A percentile compares a stretch with the other conserved stretches of the same genome.
phyloP scores from a whole-genome alignment of 2,797 vertebrate genomes.

The Harpagifer antarcticus region DNA sequence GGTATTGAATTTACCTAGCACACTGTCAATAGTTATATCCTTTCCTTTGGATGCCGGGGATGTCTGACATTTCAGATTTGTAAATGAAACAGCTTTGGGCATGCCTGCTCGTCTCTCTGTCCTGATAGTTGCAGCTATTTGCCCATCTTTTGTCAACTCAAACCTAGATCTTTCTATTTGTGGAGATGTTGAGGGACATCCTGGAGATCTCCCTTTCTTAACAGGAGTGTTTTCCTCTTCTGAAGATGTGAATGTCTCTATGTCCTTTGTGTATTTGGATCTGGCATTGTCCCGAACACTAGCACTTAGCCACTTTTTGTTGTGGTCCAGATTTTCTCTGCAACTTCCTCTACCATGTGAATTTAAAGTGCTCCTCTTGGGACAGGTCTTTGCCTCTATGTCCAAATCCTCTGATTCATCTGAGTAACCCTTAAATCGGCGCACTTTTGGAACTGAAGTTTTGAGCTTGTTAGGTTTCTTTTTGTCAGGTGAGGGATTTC shows the following conservation, averaged over 20 bases:
- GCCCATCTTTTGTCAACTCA: background rate
- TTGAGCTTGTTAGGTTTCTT: slow-evolving; percentile 40
- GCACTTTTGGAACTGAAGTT: slow-evolving; percentile 52
- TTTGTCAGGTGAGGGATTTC: slow-evolving; percentile 40
- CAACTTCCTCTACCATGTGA: slow-evolving; percentile 10
- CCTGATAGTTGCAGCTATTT: background rate
- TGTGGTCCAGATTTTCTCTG: slow-evolving; percentile 1
- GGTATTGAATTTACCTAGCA: slow-evolving; percentile 65
- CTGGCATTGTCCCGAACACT: slow-evolving; percentile 27
- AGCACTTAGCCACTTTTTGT: slow-evolving; percentile 31
- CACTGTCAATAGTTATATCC: slow-evolving; percentile 63
- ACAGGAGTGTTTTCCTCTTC: slow-evolving; percentile 83
- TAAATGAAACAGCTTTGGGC: slow-evolving; percentile 48
- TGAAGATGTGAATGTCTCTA: slow-evolving; percentile 88
- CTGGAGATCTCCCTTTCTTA: slow-evolving; percentile 54
- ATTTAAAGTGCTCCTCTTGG: slow-evolving; percentile 17
- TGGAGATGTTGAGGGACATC: slow-evolving; percentile 22
- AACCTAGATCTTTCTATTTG: slow-evolving; percentile 5
- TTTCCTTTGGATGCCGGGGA: slow-evolving; percentile 36
- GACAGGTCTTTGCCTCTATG: slow-evolving; percentile 26
- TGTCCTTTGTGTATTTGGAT: slow-evolving; percentile 74
- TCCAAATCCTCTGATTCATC: slow-evolving; percentile 93
- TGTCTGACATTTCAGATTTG: slow-evolving; percentile 38
- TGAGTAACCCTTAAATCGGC: slow-evolving; percentile 73
- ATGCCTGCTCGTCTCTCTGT: background rate